Percentiles rank a stretch among this genome's conserved stretches.
Evolutionary conservation across 2,888 invertebrate genomes (phyloP).

Genomic region (Bembecia ichneumoniformis): DNA sequence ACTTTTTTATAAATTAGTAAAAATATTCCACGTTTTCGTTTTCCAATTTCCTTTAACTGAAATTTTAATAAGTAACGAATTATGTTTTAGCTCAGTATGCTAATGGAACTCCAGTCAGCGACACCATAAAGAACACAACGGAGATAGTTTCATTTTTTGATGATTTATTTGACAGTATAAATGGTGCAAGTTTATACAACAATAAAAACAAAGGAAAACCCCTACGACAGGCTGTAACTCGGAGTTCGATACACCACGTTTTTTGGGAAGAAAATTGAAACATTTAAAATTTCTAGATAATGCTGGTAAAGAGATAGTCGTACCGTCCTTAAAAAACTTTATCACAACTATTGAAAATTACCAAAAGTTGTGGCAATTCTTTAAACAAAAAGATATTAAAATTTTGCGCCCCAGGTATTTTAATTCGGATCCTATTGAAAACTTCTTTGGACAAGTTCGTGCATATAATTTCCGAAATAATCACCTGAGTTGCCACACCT

Average conservation of each 20-base stretch:
- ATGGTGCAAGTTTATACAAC: background rate
- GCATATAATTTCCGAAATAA: conserved; percentile 20
- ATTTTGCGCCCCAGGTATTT: background rate
- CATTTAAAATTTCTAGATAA: background rate
- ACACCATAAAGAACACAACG: background rate
- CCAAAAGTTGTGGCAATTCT: no score
- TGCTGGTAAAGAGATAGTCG: background rate
- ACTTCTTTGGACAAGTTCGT: conserved; percentile 18
- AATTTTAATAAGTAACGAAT: no score
- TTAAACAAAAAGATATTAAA: background rate
- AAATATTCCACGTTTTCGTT: no score
- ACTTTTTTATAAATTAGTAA: no score
- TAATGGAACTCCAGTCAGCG: background rate
- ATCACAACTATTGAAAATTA: no score
- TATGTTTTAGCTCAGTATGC: background rate
- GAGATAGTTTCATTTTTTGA: background rate
- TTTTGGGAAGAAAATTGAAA: background rate
- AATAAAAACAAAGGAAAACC: background rate
- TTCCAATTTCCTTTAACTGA: no score
- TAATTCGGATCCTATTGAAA: conserved; percentile 5
- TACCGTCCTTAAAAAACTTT: background rate
- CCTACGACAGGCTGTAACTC: background rate
- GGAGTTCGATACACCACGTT: background rate
- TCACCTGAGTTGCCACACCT: conserved; percentile 15
- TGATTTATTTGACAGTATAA: background rate